phyloP scores from a whole-genome alignment of 2,888 invertebrate species.

The Drosophila merina region DNA sequence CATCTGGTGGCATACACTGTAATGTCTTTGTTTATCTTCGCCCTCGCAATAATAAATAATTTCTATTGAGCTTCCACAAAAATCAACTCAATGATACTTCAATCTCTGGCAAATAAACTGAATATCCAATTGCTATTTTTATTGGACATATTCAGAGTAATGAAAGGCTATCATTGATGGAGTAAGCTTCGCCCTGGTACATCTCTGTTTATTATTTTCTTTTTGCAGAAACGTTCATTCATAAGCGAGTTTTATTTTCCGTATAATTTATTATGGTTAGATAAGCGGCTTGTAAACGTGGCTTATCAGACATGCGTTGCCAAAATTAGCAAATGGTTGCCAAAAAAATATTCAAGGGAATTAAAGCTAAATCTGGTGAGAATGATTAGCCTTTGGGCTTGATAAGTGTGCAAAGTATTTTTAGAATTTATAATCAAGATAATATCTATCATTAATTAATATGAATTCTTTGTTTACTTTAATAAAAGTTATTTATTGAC shows the following conservation, averaged over 20 bases:
- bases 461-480: not conserved
- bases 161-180: slow-evolving; percentile 8
- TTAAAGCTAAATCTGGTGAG: slow-evolving; percentile 6
- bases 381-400: not conserved
- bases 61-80: not conserved
- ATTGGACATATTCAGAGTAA: slow-evolving; percentile 15
- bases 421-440: not conserved
- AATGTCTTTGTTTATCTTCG: not conserved
- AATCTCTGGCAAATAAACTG: slow-evolving; percentile 13
- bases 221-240: slow-evolving; percentile 19
- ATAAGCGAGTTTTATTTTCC: slow-evolving; percentile 9
- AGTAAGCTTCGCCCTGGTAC: slow-evolving; percentile 1
- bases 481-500: not conserved
- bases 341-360: slow-evolving; percentile 3
- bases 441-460: not conserved
- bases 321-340: slow-evolving; percentile 1
- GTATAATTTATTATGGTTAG: slow-evolving; percentile 25
- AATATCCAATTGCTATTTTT: slow-evolving; percentile 12
- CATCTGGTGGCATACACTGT: not conserved
- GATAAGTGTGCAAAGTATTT: slow-evolving; percentile 5
- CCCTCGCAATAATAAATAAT: not conserved
- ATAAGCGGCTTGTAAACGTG: slow-evolving; percentile 15
- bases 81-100: slow-evolving; percentile 2
- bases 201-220: slow-evolving; percentile 13
- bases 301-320: slow-evolving; percentile 25